Evolutionary conservation across 2,797 vertebrate species (phyloP).

Genomic region (Strix occidentalis): DNA sequence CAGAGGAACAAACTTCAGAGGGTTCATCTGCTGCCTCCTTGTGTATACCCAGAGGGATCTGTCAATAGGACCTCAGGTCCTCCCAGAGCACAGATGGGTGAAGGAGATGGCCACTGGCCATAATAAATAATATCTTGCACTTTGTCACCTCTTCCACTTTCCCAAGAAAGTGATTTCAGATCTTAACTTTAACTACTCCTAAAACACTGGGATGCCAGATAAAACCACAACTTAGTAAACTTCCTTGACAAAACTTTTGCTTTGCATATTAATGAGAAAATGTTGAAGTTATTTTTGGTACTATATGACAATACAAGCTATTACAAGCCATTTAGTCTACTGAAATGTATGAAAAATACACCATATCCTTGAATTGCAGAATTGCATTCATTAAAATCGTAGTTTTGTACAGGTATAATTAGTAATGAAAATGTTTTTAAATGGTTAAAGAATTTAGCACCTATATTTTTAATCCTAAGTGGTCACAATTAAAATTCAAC

Average conservation of each 20-base stretch:
- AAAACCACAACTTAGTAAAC: background rate
- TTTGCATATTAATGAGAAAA: background rate
- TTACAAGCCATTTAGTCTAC: background rate
- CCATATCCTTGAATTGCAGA: background rate
- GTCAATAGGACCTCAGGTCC: fast-evolving
- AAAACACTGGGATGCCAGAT: background rate
- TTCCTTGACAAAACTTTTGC: background rate
- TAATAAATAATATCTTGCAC: background rate
- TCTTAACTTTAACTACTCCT: background rate
- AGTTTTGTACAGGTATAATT: background rate
- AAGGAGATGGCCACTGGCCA: background rate
- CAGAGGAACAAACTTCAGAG: background rate
- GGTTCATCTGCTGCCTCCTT: background rate
- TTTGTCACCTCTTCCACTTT: background rate
- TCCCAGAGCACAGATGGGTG: background rate
- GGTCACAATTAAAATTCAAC: background rate
- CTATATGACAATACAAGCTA: background rate
- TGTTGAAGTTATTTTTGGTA: background rate
- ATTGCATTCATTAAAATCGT: background rate
- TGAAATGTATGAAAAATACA: background rate
- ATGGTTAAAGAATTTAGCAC: background rate
- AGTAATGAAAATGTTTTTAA: background rate
- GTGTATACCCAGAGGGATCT: background rate
- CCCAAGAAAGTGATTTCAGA: background rate
- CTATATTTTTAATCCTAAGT: background rate